A percentile compares a stretch with the other conserved stretches of the same genome.
phyloP scores from a whole-genome alignment of 2,888 invertebrate genomes.

The Drosophila vallismaia region DNA sequence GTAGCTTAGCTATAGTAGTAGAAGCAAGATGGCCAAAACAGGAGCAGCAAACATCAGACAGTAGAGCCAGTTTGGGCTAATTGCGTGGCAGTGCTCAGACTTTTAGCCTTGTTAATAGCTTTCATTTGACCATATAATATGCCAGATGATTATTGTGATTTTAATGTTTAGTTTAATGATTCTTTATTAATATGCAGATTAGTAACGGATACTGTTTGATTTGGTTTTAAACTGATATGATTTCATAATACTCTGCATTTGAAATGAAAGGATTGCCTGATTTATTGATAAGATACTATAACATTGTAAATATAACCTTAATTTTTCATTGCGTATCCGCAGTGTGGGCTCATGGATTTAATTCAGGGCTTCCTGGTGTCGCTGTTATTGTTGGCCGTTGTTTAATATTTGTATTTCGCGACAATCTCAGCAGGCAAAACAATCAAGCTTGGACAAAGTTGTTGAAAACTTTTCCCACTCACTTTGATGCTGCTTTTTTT shows the following conservation, averaged over 20 bases:
- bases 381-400: conserved; percentile 28
- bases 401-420: conserved; percentile 38
- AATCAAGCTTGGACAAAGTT: conserved; percentile 54
- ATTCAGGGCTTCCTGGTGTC: conserved; percentile 5
- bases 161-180: conserved; percentile 19
- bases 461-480: conserved; percentile 17
- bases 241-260: not conserved
- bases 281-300: not conserved
- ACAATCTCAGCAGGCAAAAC: conserved; percentile 61
- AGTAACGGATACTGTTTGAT: conserved; percentile 14
- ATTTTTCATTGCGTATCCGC: conserved; percentile 16
- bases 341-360: conserved; percentile 16
- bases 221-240: not conserved
- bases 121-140: not conserved
- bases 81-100: conserved; percentile 17
- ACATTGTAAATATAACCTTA: not conserved
- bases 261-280: not conserved
- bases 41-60: not conserved
- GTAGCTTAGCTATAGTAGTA: conserved; percentile 5
- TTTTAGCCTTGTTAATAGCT: conserved; percentile 12
- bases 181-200: conserved; percentile 22
- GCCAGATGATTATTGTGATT: conserved; percentile 11
- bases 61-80: conserved; percentile 1
- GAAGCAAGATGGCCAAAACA: not conserved
- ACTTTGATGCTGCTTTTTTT: not conserved